These are phyloP conservation scores for Caenorhabditis sp. DNA, from an alignment of 2,888 invertebrate genomes.

Conservation along the genomic window DNA sequence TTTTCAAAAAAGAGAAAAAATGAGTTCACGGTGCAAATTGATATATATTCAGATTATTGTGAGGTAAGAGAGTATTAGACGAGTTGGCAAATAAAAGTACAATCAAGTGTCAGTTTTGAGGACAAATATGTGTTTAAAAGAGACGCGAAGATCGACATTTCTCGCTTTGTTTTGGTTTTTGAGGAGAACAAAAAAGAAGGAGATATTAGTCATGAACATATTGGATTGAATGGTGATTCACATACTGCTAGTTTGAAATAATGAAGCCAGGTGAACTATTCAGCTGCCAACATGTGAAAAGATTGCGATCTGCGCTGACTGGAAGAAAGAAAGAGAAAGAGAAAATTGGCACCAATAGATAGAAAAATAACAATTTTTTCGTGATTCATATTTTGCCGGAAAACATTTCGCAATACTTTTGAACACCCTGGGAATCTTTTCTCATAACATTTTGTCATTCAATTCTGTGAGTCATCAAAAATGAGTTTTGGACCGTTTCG, in stretches of 20 bases:
- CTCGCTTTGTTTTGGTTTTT: background rate
- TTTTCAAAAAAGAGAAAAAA: background rate
- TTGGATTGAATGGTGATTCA: background rate
- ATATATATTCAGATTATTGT: background rate
- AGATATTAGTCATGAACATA: background rate
- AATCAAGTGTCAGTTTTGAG: conserved; percentile 2
- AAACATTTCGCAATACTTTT: no score
- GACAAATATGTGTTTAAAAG: background rate
- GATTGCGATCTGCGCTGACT: no score
- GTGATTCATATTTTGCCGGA: no score
- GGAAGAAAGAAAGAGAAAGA: no score
- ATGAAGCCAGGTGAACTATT: background rate
- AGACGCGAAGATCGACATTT: conserved; percentile 5
- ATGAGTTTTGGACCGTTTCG: no score
- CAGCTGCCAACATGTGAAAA: background rate
- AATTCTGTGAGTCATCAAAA: no score
- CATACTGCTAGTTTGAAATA: background rate
- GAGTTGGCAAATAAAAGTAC: background rate
- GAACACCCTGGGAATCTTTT: no score
- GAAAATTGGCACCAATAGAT: no score
- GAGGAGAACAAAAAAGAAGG: background rate
- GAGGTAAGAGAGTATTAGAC: background rate
- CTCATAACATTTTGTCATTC: no score
- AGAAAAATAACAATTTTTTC: no score
- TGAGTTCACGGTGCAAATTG: background rate